phyloP scores from a whole-genome alignment of 2,797 vertebrate genomes.

The Botia kubotai region DNA sequence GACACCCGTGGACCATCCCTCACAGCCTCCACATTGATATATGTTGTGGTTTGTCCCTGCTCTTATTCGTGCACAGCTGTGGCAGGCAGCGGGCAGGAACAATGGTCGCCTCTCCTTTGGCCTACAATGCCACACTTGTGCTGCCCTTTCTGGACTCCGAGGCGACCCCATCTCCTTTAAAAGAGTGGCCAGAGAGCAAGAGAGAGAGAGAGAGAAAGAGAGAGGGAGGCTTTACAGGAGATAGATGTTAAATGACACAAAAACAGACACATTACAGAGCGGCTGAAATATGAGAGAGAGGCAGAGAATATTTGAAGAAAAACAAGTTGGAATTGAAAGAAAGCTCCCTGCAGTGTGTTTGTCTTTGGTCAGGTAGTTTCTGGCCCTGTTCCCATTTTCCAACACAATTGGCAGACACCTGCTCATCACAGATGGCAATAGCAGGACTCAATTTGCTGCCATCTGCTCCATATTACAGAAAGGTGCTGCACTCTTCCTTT shows the following conservation, averaged over 20 bases:
- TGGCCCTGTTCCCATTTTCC: slow-evolving; percentile 75
- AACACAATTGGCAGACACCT: slow-evolving; percentile 85
- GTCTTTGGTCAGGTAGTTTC: slow-evolving; percentile 70
- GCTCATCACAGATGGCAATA: slow-evolving; percentile 82
- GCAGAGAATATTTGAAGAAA: not conserved
- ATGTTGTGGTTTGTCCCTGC: slow-evolving; percentile 62
- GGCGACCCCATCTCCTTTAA: slow-evolving; percentile 53
- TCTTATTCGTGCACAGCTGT: slow-evolving; percentile 68
- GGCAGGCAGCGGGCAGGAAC: slow-evolving; percentile 58
- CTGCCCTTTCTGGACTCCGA: slow-evolving; percentile 49
- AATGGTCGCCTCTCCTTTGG: slow-evolving; percentile 65
- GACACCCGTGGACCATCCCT: slow-evolving; percentile 57
- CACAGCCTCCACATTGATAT: slow-evolving; percentile 67
- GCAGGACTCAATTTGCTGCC: slow-evolving; percentile 49
- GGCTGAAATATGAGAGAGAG: no score
- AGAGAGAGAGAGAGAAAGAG: slow-evolving; percentile 12
- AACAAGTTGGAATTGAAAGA: slow-evolving; percentile 26
- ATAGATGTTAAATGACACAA: slow-evolving; percentile 32
- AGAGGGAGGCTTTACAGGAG: slow-evolving; percentile 17
- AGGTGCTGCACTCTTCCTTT: slow-evolving; percentile 57
- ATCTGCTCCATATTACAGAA: slow-evolving; percentile 60
- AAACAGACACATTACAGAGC: not conserved
- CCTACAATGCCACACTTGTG: slow-evolving; percentile 69
- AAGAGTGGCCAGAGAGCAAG: slow-evolving; percentile 20
- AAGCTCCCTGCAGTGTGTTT: slow-evolving; percentile 58